Evolutionary conservation across 2,797 vertebrate species (phyloP).

Genomic region (Babyrousa celebensis): DNA sequence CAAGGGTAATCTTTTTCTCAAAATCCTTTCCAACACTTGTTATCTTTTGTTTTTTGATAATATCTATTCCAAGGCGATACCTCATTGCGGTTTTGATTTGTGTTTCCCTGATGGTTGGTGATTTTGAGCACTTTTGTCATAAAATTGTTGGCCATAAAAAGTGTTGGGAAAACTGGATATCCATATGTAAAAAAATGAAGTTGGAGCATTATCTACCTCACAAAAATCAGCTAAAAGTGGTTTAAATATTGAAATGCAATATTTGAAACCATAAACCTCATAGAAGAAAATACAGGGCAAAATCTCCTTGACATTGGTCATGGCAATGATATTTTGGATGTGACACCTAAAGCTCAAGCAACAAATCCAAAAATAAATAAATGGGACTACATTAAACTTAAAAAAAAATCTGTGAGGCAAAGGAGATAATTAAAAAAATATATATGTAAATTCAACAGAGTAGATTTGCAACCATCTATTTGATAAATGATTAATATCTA

Average conservation of each 20-base stretch:
- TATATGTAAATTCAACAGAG: neutral
- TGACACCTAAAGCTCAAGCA: neutral
- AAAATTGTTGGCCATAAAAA: neutral
- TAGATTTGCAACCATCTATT: neutral
- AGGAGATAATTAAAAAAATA: neutral
- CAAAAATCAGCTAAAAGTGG: neutral
- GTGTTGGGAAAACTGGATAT: neutral
- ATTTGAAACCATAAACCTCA: neutral
- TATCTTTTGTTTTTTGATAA: neutral
- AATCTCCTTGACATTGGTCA: neutral
- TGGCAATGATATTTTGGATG: neutral
- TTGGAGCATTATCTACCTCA: neutral
- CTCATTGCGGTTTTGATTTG: neutral
- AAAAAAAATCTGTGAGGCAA: neutral
- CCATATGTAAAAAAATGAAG: neutral
- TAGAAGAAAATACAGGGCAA: neutral
- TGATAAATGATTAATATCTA: neutral
- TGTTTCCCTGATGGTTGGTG: neutral
- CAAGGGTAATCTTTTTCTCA: neutral
- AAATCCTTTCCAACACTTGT: neutral
- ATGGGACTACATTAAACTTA: neutral
- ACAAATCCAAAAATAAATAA: neutral
- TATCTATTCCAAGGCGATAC: neutral
- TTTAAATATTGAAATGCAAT: neutral
- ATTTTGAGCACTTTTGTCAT: neutral